Conservation (phyloP, 2,888 invertebrate species). For the Monoplex corrugatus region DNA sequence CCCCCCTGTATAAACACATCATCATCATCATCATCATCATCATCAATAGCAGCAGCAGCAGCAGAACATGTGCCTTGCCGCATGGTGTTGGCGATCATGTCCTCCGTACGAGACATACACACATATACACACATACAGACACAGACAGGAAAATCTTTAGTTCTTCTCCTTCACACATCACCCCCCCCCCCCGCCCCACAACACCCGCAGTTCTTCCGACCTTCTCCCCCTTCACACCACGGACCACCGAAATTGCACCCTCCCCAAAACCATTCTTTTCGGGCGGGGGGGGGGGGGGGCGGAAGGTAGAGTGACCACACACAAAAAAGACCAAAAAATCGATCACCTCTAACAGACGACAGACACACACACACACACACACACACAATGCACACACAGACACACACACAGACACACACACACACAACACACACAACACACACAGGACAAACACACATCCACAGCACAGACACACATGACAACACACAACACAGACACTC, state of each 20-base stretch:
- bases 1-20: no score
- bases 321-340: not conserved
- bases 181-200: not conserved
- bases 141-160: no score
- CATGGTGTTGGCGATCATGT: no score
- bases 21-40: no score
- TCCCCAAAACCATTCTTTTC: no score
- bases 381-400: not conserved
- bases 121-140: not conserved
- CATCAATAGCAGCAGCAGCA: no score
- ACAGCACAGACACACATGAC: not conserved
- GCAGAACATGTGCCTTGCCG: no score
- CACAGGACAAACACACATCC: not conserved
- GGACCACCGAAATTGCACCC: no score
- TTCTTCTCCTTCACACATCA: not conserved
- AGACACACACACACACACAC: not conserved
- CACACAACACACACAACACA: not conserved
- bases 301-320: not conserved
- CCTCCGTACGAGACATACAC: not conserved
- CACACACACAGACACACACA: not conserved
- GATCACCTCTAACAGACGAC: not conserved
- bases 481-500: not conserved
- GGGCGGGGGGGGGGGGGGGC: not conserved
- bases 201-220: not conserved
- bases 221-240: not conserved